Percentiles rank a stretch among this genome's conserved stretches.
Evolutionary conservation across 2,888 invertebrate genomes (phyloP).

Genomic region (Ophion costatus): DNA sequence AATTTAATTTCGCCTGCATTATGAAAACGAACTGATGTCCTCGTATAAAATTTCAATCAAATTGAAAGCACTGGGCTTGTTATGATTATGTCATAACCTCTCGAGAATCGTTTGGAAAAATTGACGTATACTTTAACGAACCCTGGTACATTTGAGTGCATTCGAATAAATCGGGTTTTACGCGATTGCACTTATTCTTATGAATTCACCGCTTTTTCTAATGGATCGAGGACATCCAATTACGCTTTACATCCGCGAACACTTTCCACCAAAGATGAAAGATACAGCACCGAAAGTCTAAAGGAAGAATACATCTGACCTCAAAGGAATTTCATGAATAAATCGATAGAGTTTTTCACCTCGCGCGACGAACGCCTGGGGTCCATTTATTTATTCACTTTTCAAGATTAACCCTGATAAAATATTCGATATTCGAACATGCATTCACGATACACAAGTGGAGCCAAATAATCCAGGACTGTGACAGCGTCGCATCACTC

Average conservation of each 20-base stretch:
- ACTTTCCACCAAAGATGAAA: not conserved
- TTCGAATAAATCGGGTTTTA: not conserved
- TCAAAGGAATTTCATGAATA: conserved; percentile 44
- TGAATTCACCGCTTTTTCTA: not conserved
- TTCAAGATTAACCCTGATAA: conserved; percentile 44
- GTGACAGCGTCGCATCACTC: not conserved
- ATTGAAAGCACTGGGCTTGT: not conserved
- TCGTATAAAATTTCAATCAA: not conserved
- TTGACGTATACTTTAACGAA: not conserved
- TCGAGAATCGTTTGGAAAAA: not conserved
- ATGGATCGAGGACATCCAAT: not conserved
- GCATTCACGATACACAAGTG: conserved; percentile 35
- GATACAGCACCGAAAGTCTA: not conserved
- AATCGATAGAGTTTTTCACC: conserved; percentile 21
- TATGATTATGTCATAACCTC: not conserved
- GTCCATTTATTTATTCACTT: conserved; percentile 36
- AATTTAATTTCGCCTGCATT: not conserved
- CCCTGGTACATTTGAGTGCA: not conserved
- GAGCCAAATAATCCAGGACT: conserved; percentile 36
- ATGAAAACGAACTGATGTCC: not conserved
- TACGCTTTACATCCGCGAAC: conserved; percentile 2
- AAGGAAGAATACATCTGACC: not conserved
- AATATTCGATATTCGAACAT: conserved; percentile 46
- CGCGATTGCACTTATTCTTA: not conserved
- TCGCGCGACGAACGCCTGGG: not conserved